Conservation (phyloP, 2,797 vertebrate species). For the Gymnothorax reevesii region DNA sequence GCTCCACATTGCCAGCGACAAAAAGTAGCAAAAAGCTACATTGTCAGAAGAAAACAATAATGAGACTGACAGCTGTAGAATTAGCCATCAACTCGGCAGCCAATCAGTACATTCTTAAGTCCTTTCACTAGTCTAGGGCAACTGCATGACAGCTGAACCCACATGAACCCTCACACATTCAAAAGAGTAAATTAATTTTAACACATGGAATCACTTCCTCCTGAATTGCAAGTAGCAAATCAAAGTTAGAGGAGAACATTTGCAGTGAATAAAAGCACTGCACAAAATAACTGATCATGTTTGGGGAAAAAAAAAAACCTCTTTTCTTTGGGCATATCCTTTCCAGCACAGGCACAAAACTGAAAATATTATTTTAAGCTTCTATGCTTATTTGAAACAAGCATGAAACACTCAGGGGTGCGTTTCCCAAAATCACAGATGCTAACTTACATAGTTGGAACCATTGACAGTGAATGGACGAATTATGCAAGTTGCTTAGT, state of each 20-base stretch:
- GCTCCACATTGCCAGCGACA: neutral
- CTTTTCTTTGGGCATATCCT: neutral
- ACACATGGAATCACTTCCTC: neutral
- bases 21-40: neutral
- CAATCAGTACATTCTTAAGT: neutral
- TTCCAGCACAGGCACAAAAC: neutral
- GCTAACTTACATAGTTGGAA: too few relatives aligned
- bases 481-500: too few relatives aligned
- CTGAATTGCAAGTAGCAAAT: neutral
- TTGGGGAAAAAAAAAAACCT: neutral
- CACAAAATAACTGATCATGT: neutral
- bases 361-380: neutral
- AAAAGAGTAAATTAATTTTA: neutral
- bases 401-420: too few relatives aligned
- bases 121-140: neutral
- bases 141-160: neutral
- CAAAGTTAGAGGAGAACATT: neutral
- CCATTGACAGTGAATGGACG: too few relatives aligned
- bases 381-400: neutral
- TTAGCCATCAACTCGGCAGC: neutral
- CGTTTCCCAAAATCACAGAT: too few relatives aligned
- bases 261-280: neutral
- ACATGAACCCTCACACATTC: neutral
- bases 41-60: neutral
- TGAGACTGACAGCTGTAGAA: neutral